Evolutionary conservation across 2,113 vertebrate genomes (phyloP).

Genomic region (Antigone vipio): DNA sequence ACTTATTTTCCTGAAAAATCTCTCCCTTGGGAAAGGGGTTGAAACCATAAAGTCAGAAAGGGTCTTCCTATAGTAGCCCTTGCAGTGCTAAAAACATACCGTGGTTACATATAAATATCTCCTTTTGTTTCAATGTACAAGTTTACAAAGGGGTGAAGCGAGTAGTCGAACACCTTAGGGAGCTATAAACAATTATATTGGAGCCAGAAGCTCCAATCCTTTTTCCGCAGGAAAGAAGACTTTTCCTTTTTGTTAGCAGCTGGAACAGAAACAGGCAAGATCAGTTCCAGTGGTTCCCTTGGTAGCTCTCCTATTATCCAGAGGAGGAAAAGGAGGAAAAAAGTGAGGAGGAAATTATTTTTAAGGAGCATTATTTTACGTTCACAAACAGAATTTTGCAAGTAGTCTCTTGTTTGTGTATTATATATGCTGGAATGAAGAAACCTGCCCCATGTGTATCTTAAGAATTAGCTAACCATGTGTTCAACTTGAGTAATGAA

Average conservation of each 20-base stretch:
- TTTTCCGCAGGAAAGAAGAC: neutral
- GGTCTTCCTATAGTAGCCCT: neutral
- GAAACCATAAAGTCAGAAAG: neutral
- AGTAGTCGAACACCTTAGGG: neutral
- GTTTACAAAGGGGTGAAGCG: neutral
- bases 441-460: neutral
- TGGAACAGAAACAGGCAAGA: neutral
- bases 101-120: neutral
- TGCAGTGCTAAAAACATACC: neutral
- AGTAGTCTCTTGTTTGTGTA: neutral
- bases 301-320: neutral
- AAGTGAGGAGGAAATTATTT: neutral
- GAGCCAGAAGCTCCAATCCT: neutral
- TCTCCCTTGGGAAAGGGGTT: neutral
- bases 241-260: neutral
- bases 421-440: neutral
- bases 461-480: neutral
- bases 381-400: neutral
- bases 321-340: neutral
- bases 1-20: conserved; percentile 3
- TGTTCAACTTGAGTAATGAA: neutral
- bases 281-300: neutral
- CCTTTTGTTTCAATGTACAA: neutral
- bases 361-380: neutral
- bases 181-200: neutral